A percentile compares a stretch with the other conserved stretches of the same genome.
Evolutionary conservation across 2,797 vertebrate genomes (phyloP).

Genomic region (Numenius phaeopus): DNA sequence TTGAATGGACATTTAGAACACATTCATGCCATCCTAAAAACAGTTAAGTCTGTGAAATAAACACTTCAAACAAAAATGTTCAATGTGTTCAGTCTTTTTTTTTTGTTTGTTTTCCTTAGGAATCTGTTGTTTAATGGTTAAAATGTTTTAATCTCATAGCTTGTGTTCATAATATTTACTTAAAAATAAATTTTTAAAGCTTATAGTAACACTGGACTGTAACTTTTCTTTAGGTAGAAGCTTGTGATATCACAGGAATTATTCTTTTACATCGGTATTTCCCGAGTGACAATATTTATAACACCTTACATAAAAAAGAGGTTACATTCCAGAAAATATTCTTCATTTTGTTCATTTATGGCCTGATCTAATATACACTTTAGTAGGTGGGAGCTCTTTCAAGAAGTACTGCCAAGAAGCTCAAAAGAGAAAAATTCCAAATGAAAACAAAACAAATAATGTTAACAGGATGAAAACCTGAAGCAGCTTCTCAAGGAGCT

Average conservation of each 20-base stretch:
- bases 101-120: background rate
- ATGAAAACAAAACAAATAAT: background rate
- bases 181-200: background rate
- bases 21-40: background rate
- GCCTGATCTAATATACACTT: background rate
- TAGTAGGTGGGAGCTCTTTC: background rate
- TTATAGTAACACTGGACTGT: background rate
- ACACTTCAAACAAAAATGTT: background rate
- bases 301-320: background rate
- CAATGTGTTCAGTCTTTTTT: background rate
- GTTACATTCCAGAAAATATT: background rate
- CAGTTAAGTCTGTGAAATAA: background rate
- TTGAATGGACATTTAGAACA: fast-evolving
- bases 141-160: background rate
- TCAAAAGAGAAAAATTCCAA: background rate
- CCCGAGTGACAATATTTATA: background rate
- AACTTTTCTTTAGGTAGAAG: background rate
- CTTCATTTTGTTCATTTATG: background rate
- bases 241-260: background rate
- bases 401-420: background rate
- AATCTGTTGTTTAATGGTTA: background rate
- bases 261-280: background rate
- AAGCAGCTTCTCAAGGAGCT: background rate
- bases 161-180: background rate
- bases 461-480: background rate